phyloP scores from a whole-genome alignment of 2,113 vertebrate species.

The Poeciliopsis turrubarensis region DNA sequence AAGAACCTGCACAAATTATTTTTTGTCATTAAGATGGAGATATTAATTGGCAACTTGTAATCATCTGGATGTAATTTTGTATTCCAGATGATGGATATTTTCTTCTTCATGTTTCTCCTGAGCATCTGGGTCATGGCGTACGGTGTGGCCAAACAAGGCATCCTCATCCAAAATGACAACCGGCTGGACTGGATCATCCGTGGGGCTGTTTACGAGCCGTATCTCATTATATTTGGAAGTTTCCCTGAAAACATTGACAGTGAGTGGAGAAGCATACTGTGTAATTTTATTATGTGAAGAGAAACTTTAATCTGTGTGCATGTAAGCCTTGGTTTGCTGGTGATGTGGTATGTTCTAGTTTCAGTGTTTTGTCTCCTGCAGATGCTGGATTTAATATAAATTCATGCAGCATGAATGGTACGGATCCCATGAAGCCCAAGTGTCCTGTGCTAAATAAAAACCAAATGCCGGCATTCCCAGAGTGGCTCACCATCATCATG shows the following conservation, averaged over 20 bases:
- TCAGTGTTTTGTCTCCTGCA: conserved; percentile 56
- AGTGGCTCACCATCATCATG: conserved; percentile 93
- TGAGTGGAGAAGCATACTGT: conserved; percentile 55
- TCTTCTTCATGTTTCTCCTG: conserved; percentile 98
- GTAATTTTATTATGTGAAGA: too few relatives aligned
- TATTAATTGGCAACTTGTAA: too few relatives aligned
- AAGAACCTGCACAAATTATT: too few relatives aligned
- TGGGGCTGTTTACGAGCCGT: conserved; percentile 92
- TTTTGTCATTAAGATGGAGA: too few relatives aligned
- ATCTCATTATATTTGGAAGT: conserved; percentile 92
- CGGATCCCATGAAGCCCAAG: conserved; percentile 90
- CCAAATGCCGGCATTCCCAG: conserved; percentile 86
- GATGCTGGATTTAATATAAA: conserved; percentile 84
- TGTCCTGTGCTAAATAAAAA: conserved; percentile 85
- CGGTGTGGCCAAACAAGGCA: conserved; percentile 94
- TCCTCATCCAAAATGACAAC: conserved; percentile 92
- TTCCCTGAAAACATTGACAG: conserved; percentile 89
- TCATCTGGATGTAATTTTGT: neutral
- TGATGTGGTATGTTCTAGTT: neutral
- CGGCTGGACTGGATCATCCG: conserved; percentile 92
- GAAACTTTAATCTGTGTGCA: too few relatives aligned
- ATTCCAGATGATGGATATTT: conserved; percentile 94
- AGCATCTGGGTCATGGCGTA: conserved; percentile 97
- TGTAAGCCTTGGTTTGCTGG: too few relatives aligned
- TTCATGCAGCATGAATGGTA: conserved; percentile 87